Evolutionary conservation across 1,140 invertebrate species (phyloP).

Genomic region (Daktulosphaira vitifoliae): DNA sequence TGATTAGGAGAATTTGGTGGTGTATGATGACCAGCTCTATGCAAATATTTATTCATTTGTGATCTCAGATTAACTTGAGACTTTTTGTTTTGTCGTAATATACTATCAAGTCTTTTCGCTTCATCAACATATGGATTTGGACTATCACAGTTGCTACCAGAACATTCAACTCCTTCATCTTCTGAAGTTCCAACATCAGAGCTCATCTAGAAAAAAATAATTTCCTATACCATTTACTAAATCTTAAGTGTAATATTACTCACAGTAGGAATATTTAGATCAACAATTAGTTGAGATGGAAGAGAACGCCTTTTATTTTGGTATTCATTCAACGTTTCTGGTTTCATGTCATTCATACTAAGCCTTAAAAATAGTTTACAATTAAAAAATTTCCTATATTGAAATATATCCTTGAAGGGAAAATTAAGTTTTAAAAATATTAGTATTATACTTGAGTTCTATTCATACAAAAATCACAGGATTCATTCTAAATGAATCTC

Average conservation of each 20-base stretch:
- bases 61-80: constrained; percentile 9
- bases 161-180: constrained; percentile 34
- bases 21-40: constrained; percentile 13
- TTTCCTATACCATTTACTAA: neutral
- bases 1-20: constrained; percentile 27
- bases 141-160: constrained; percentile 34
- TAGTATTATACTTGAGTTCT: no score
- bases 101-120: constrained; percentile 30
- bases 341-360: constrained; percentile 31
- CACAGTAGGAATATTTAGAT: neutral
- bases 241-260: no score
- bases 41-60: constrained; percentile 25
- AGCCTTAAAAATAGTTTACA: constrained; percentile 7
- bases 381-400: neutral
- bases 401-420: no score
- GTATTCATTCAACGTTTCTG: constrained; percentile 7
- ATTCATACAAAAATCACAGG: no score
- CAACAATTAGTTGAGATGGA: constrained; percentile 22
- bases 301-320: constrained; percentile 31
- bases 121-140: constrained; percentile 32
- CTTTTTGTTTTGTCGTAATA: constrained; percentile 29
- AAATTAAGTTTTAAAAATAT: no score
- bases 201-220: neutral
- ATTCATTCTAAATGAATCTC: no score
- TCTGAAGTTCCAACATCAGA: constrained; percentile 30